Conservation (phyloP, 1,140 invertebrate species). For the Hydropsyche tenuis region DNA sequence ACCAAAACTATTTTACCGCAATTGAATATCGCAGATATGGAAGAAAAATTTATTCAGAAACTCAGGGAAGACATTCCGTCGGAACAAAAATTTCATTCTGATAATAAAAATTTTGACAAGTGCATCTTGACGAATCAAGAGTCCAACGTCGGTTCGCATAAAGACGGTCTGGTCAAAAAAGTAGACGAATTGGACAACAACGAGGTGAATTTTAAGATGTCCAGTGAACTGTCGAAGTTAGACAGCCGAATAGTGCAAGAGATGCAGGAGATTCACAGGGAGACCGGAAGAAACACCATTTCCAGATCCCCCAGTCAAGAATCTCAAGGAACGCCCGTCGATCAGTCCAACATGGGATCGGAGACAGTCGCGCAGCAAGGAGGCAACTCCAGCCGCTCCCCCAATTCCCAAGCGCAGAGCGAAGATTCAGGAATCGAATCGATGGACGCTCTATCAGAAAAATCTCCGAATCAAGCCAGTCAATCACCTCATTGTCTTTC, state of each 20-base stretch:
- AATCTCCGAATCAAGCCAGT: constrained; percentile 84
- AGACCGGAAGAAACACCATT: constrained; percentile 29
- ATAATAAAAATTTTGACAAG: constrained; percentile 31
- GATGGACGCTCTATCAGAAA: constrained; percentile 91
- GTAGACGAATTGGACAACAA: constrained; percentile 36
- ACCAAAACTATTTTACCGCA: constrained; percentile 53
- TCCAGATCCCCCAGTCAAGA: constrained; percentile 44
- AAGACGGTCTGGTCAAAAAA: constrained; percentile 41
- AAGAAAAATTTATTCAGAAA: constrained; percentile 69
- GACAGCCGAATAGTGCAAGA: constrained; percentile 29
- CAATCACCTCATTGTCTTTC: constrained; percentile 63
- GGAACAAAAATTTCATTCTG: constrained; percentile 49
- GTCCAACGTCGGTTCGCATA: constrained; percentile 32
- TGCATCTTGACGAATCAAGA: constrained; percentile 34
- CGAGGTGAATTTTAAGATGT: constrained; percentile 40
- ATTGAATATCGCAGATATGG: constrained; percentile 63
- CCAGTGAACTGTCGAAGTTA: neutral
- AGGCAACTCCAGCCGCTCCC: constrained; percentile 60
- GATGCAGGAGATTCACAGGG: constrained; percentile 17
- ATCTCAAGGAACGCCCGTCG: constrained; percentile 46
- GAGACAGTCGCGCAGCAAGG: constrained; percentile 53
- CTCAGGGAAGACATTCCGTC: constrained; percentile 59
- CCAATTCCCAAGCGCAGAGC: constrained; percentile 68
- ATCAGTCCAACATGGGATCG: constrained; percentile 52
- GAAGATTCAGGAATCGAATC: constrained; percentile 93